These are phyloP conservation scores for Catotricha subobsoleta DNA, from an alignment of 2,888 invertebrate species.

Conservation along the genomic window DNA sequence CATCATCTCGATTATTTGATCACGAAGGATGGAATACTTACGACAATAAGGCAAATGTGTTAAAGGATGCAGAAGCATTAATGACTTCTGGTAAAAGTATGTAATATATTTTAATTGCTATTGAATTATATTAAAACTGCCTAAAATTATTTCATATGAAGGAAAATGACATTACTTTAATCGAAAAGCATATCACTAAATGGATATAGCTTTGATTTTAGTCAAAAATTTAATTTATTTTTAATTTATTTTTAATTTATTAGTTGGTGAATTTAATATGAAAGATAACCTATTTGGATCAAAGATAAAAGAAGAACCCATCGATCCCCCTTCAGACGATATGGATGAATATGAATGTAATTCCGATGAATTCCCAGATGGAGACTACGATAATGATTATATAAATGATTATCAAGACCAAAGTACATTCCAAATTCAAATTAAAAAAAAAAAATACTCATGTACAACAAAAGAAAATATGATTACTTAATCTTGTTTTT, in stretches of 20 bases:
- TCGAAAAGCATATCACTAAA: too few species aligned
- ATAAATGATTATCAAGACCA: not conserved
- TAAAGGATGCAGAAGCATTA: slow-evolving; percentile 11
- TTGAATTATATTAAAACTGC: too few species aligned
- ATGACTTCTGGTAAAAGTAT: not conserved
- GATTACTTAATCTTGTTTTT: too few species aligned
- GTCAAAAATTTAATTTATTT: not conserved
- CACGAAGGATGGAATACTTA: slow-evolving; percentile 6
- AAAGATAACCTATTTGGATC: not conserved
- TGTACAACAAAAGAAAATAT: too few species aligned
- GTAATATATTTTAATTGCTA: too few species aligned
- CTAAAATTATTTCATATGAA: too few species aligned
- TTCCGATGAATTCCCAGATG: slow-evolving; percentile 1
- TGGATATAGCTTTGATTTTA: too few species aligned
- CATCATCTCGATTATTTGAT: not conserved
- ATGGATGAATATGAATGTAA: not conserved
- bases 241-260: not conserved
- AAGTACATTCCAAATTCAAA: too few species aligned
- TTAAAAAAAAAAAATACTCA: too few species aligned
- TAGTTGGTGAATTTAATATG: not conserved
- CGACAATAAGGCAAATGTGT: slow-evolving; percentile 13
- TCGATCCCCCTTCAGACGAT: not conserved
- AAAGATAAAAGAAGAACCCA: slow-evolving; percentile 1
- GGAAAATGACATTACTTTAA: too few species aligned
- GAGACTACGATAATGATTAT: not conserved